Conservation (phyloP, 2,797 vertebrate species). For the Sandelia bainsii region DNA sequence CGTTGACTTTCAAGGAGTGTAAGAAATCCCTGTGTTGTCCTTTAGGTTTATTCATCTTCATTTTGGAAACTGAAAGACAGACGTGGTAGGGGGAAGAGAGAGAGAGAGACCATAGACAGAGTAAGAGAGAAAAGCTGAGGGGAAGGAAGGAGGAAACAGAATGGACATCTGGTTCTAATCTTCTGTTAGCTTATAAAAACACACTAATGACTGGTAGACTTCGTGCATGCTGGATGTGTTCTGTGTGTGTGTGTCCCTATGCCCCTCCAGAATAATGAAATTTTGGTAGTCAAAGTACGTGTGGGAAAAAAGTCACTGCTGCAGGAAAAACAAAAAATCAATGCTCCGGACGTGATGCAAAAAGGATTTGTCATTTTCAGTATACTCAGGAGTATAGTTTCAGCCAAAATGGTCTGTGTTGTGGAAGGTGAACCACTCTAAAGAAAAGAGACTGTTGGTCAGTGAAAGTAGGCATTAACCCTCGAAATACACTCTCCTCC, state of each 20-base stretch:
- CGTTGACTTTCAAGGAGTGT: slow-evolving; percentile 5
- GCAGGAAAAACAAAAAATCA: not conserved
- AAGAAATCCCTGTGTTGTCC: slow-evolving; percentile 12
- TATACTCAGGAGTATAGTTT: slow-evolving; percentile 36
- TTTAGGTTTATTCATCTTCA: slow-evolving; percentile 32
- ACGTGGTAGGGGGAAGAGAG: slow-evolving; percentile 8
- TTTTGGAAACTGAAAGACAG: slow-evolving; percentile 19
- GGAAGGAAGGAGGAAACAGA: slow-evolving; percentile 75
- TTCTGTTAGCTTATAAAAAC: slow-evolving; percentile 75
- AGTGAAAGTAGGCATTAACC: slow-evolving; percentile 7
- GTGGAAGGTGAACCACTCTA: slow-evolving; percentile 36
- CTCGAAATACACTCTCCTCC: slow-evolving; percentile 3
- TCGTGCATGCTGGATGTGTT: slow-evolving; percentile 34
- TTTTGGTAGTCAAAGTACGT: slow-evolving; percentile 18
- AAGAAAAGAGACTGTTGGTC: not conserved
- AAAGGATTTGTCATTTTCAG: slow-evolving; percentile 49
- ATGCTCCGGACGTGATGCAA: slow-evolving; percentile 45
- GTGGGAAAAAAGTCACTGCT: slow-evolving; percentile 43
- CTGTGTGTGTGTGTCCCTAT: slow-evolving; percentile 1
- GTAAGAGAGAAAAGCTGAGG: slow-evolving; percentile 45
- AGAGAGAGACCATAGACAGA: slow-evolving; percentile 24
- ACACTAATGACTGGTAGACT: slow-evolving; percentile 70
- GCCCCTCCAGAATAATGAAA: slow-evolving; percentile 45
- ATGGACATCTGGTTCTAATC: slow-evolving; percentile 78
- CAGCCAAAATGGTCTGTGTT: slow-evolving; percentile 36